Evolutionary conservation across 1,140 invertebrate species (phyloP), one percentile per base, ranked within the genome.

Genomic region (Linepithema humile): DNA sequence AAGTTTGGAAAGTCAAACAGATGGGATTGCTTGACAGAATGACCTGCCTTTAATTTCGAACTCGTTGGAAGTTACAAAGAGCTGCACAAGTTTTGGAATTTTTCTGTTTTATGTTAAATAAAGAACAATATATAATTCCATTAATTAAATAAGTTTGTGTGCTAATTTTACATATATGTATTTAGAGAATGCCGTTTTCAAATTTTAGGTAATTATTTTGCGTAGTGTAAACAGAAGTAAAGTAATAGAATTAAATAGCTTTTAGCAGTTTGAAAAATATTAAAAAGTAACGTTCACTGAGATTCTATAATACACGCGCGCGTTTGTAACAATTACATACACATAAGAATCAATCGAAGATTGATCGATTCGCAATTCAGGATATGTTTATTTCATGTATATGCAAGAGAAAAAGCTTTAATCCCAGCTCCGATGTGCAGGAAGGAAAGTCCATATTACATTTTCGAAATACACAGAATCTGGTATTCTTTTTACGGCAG

Each of bases 401-500:
- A 29, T 64, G 29, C 32, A 32, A 20, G 23, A 74, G 50, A 53
- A 69, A 40, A 32, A 12, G 23, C 74, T 53, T 87, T 87, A 88
- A 88, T 88, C 60, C 53, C 53, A 26, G 10, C 10, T 17, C 57
- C 59, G 78, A 29, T 83, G 53, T 65, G 73, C 59, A 12, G 5
- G 50, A 45, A 12, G 43, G n/a, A 60, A 23, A 29, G 60, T 50
- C 20, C 85, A 82, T 75, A 88, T 88, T 88, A 88, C 53, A 87
- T 87, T 75, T 38, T n/a, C 57, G 48, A 17, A 38, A 64, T 73
- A 74, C 48, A 69, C 62, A 59, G 38, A 45, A 87, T 84, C 85
- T 53, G 74, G 83, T 65, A 67, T 85, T 65, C 77, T 85, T 88
- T 88, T 85, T 82, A 83, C 53, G 38, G 35, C 5, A 67, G 59